Conservation (phyloP, 2,113 vertebrate species). For the Corythornis madagascariensis region DNA sequence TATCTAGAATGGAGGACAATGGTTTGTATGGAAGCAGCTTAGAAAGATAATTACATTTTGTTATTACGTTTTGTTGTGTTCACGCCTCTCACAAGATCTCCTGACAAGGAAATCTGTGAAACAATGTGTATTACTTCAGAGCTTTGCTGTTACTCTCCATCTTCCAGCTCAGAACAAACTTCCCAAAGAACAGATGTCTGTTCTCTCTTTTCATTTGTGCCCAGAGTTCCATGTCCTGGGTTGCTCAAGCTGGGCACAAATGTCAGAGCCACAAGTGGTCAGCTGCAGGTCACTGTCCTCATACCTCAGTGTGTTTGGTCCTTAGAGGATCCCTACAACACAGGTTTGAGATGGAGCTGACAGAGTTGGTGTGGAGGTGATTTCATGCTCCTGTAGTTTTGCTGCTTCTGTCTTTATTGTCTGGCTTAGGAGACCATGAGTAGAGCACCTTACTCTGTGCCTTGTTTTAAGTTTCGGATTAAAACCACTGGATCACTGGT, state of each 20-base stretch:
- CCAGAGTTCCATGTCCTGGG: background rate
- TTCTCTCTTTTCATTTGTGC: background rate
- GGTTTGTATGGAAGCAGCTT: background rate
- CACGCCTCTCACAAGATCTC: slow-evolving; percentile 47
- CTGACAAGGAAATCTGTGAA: slow-evolving; percentile 48
- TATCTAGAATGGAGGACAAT: background rate
- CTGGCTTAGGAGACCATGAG: background rate
- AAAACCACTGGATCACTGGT: background rate
- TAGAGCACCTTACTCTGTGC: background rate
- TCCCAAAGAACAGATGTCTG: slow-evolving; percentile 42
- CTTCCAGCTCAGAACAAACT: slow-evolving; percentile 28
- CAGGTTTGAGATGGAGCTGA: background rate
- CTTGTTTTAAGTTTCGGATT: background rate
- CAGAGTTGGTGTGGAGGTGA: background rate
- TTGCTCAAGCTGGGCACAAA: background rate
- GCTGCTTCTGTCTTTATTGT: background rate
- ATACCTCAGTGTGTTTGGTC: background rate
- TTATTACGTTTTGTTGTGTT: slow-evolving; percentile 54
- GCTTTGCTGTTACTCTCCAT: slow-evolving; percentile 45
- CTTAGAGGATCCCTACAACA: background rate
- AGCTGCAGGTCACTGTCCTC: background rate
- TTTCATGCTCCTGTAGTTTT: background rate
- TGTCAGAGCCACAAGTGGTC: background rate
- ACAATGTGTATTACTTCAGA: slow-evolving; percentile 53
- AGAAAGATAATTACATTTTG: slow-evolving; percentile 24